A percentile compares a stretch with the other conserved stretches of the same genome.
phyloP scores from a whole-genome alignment of 2,888 invertebrate species.

The Pandemis corylana region DNA sequence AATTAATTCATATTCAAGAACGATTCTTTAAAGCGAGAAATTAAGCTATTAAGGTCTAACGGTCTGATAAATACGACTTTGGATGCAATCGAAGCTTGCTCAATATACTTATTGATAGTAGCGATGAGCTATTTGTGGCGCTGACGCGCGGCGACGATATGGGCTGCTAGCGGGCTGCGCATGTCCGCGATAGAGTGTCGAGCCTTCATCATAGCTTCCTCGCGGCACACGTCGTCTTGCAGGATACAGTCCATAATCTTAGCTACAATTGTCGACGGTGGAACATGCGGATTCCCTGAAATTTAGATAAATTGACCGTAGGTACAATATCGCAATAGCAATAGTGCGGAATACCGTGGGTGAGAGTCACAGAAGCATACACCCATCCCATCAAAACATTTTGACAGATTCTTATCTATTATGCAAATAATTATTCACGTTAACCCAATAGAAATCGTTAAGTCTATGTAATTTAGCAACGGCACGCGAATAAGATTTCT shows the following conservation, averaged over 20 bases:
- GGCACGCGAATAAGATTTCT: too few species aligned
- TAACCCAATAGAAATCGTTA: too few species aligned
- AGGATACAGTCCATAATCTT: slow-evolving; percentile 91
- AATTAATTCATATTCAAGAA: neutral
- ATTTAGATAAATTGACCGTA: slow-evolving; percentile 35
- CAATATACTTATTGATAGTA: neutral
- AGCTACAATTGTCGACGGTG: slow-evolving; percentile 92
- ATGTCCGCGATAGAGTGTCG: slow-evolving; percentile 80
- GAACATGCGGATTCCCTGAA: slow-evolving; percentile 90
- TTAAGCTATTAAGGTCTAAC: neutral
- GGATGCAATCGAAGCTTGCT: neutral
- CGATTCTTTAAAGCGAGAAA: neutral
- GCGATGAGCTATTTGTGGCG: slow-evolving; percentile 28
- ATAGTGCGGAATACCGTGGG: neutral
- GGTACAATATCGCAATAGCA: neutral
- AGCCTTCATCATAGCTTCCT: slow-evolving; percentile 71
- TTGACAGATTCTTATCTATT: too few species aligned
- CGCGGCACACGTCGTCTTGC: slow-evolving; percentile 83
- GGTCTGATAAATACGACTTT: neutral
- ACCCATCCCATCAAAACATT: too few species aligned
- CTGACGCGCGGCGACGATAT: slow-evolving; percentile 62
- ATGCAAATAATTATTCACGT: too few species aligned
- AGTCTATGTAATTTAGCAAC: too few species aligned
- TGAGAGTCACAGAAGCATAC: neutral
- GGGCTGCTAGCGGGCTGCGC: slow-evolving; percentile 65